A percentile compares a stretch with the other conserved stretches of the same genome.
phyloP scores from a whole-genome alignment of 2,797 vertebrate species.

The Todus mexicanus region DNA sequence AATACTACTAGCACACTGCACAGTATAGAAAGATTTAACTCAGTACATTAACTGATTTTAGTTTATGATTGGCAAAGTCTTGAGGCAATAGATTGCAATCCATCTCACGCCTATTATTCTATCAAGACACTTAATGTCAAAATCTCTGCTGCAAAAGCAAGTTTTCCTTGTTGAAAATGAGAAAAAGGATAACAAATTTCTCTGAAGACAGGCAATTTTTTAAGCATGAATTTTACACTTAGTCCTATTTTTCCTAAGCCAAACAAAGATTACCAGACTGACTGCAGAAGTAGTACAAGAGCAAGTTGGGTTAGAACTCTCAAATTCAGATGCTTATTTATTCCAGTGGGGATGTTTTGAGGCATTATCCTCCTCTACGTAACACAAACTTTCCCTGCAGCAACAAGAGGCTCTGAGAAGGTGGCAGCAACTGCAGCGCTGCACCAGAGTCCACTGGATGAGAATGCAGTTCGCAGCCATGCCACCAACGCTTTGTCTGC shows the following conservation, averaged over 20 bases:
- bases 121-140: constrained; percentile 53
- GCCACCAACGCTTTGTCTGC: neutral
- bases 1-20: constrained; percentile 47
- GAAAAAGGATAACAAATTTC: constrained; percentile 32
- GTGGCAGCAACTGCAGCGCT: neutral
- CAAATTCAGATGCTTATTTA: neutral
- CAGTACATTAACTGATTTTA: constrained; percentile 57
- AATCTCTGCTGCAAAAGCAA: constrained; percentile 49
- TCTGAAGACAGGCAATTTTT: neutral
- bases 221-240: neutral
- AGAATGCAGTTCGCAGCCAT: neutral
- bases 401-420: neutral
- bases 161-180: constrained; percentile 42
- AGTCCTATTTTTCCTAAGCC: neutral
- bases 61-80: constrained; percentile 64
- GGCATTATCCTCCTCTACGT: neutral
- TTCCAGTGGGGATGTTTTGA: neutral
- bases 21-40: constrained; percentile 45
- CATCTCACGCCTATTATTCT: constrained; percentile 52
- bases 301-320: neutral
- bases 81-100: constrained; percentile 58
- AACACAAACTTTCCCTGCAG: neutral
- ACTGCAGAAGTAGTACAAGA: neutral
- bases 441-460: neutral
- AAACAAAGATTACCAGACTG: neutral